Evolutionary conservation across 2,113 vertebrate species (phyloP).

Genomic region (Genyomyrus donnyi): DNA sequence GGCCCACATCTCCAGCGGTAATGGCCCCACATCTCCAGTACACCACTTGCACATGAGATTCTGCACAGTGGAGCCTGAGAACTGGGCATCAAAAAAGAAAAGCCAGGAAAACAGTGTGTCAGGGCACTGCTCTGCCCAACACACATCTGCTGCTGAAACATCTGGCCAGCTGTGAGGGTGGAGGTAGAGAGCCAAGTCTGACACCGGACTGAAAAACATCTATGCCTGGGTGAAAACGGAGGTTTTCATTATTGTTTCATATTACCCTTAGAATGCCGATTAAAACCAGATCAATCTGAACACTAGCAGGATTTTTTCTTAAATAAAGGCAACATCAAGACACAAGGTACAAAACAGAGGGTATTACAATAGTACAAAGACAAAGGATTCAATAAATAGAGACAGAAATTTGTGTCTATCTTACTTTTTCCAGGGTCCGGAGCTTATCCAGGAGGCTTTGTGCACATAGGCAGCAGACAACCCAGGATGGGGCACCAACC

Average conservation of each 20-base stretch:
- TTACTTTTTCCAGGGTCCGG: not conserved
- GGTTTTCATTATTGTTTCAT: not conserved
- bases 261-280: not conserved
- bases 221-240: not conserved
- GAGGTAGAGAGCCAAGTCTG: not conserved
- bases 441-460: not conserved
- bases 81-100: not conserved
- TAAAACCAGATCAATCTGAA: not conserved
- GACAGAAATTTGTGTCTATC: not conserved
- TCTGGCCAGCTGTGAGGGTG: not conserved
- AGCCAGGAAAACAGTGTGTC: not conserved
- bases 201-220: not conserved
- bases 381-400: not conserved
- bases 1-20: not conserved
- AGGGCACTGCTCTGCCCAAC: not conserved
- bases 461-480: not conserved
- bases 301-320: not conserved
- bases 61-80: not conserved
- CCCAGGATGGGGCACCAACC: not conserved
- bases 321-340: not conserved
- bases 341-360: not conserved
- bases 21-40: not conserved
- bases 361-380: not conserved
- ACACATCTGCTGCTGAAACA: not conserved
- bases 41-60: not conserved